These are phyloP conservation scores for Pristionchus entomophagus DNA, from an alignment of 2,888 invertebrate genomes.

Conservation along the genomic window DNA sequence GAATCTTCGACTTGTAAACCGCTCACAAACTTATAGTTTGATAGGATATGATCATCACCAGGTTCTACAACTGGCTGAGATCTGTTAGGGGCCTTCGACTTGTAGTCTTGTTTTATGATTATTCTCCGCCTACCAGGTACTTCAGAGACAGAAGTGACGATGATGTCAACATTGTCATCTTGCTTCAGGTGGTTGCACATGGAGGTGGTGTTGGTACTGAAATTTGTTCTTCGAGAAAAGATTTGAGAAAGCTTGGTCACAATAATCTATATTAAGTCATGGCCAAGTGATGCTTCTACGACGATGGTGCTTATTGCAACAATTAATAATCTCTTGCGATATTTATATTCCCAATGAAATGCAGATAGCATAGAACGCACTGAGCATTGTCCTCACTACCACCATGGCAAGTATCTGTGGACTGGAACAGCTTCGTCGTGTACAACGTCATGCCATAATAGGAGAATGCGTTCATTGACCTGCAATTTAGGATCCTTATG, in stretches of 20 bases:
- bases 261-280: no score
- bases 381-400: slow-evolving; percentile 50
- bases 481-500: background rate
- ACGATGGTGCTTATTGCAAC: no score
- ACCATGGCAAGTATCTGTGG: slow-evolving; percentile 78
- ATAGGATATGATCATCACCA: no score
- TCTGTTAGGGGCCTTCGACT: slow-evolving; percentile 62
- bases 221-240: background rate
- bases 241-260: no score
- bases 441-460: slow-evolving; percentile 93
- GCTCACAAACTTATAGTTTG: no score
- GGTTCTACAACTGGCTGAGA: slow-evolving; percentile 63
- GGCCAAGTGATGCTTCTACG: no score
- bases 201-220: background rate
- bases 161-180: background rate
- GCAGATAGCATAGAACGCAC: no score
- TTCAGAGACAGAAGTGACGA: background rate
- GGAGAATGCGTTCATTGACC: slow-evolving; percentile 84
- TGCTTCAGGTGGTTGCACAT: background rate
- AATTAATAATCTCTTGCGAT: no score
- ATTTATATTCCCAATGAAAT: no score
- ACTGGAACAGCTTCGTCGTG: slow-evolving; percentile 91
- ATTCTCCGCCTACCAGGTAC: no score
- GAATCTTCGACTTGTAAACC: no score
- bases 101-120: slow-evolving; percentile 46